A percentile compares a stretch with the other conserved stretches of the same genome.
Conservation (phyloP, 2,113 vertebrate species). For the Myanophis thanlyinensis region DNA sequence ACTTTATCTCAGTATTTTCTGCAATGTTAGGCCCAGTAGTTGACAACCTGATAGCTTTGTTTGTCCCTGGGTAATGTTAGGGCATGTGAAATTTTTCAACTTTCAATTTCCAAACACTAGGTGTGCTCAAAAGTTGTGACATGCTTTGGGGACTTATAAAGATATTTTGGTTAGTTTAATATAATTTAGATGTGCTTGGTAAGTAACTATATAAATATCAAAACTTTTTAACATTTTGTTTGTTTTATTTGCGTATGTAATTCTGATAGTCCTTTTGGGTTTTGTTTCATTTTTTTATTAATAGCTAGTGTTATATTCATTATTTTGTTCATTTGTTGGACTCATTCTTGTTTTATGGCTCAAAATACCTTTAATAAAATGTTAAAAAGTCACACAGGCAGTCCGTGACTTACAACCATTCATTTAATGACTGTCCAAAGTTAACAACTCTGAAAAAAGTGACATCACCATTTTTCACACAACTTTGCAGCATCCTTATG, state of each 20-base stretch:
- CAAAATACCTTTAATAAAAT: background rate
- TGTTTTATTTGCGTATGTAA: background rate
- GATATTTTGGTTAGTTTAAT: no score
- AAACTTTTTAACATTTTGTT: no score
- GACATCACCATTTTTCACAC: background rate
- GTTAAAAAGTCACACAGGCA: background rate
- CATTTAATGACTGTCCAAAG: background rate
- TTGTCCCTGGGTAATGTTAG: background rate
- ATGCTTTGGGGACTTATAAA: no score
- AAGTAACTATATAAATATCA: no score
- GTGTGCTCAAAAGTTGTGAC: no score
- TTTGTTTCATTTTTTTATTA: background rate
- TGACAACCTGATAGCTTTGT: background rate
- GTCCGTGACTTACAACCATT: background rate
- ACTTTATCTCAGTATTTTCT: background rate
- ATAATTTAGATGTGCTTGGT: no score
- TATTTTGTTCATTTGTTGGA: background rate
- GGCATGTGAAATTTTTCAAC: no score
- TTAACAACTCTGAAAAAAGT: background rate
- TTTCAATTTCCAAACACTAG: no score
- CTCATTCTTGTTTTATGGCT: background rate
- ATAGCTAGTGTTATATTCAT: background rate
- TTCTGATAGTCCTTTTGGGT: background rate
- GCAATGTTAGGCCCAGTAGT: background rate
- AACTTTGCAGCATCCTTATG: background rate